Evolutionary conservation across 1,140 invertebrate species (phyloP), one percentile per base, ranked within the genome.

Genomic region (Drosophila lacteicornis): DNA sequence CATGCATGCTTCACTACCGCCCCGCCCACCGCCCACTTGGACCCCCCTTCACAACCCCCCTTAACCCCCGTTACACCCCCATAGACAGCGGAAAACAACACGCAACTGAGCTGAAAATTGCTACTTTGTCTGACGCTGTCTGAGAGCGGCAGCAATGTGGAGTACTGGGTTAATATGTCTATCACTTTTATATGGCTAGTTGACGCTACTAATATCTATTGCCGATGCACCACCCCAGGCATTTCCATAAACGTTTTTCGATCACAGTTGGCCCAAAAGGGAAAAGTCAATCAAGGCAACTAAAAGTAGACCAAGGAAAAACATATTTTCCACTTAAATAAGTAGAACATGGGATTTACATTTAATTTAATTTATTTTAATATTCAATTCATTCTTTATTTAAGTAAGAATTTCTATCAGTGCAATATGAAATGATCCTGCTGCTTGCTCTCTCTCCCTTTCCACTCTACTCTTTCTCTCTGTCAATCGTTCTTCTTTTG

Each of bases 151-250:
- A 71, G 77, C 77, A 87, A 87, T 84, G 80, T 87, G 71, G 84
- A 87, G 66, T 90, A 87, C 68, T 87, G 80, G 84, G 84, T 87
- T 87, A 87, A 87, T 87, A 87, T 87, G 84, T 87, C 84, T 87
- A 87, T 87, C 84, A 84, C 77, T 84, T 87, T 80, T 90, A 88
- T 80, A 87, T 75, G 84, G 80, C 80, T 70, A 84, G 80, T 87
- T 87, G 80, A 62, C 73, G 78, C 66, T 74, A 17, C 80, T 81
- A 84, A 87, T 75, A 51, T 43, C 22, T 49, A 49, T 9, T 27
- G 25, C 13, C 17, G 12, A 15, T 55, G 2, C 11, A 12, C 17
- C 11, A 12, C 17, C 27, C 4, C 27, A 19, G 50, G 27, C 17
- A 45, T 65, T 56, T 25, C 62, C 53, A 15, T 46, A 58, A 47